A percentile compares a stretch with the other conserved stretches of the same genome.
Conservation (phyloP, 2,888 invertebrate genomes). For the Chloroclysta siterata region DNA sequence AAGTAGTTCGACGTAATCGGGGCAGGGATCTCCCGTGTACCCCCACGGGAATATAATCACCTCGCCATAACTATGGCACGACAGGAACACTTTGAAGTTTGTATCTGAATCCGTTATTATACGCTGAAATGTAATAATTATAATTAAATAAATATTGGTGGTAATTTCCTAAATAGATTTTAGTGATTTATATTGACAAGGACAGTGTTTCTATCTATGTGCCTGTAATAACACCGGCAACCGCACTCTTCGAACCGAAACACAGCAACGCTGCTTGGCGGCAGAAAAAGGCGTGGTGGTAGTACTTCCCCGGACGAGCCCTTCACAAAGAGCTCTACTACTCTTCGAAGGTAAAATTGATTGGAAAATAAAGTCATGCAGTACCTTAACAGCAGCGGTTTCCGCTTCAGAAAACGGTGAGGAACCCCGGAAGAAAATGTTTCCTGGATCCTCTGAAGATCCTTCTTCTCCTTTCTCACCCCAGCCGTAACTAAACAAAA, state of each 20-base stretch:
- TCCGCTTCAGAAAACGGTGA: slow-evolving; percentile 95
- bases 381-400: slow-evolving; percentile 86
- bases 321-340: too few species aligned
- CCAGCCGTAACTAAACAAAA: slow-evolving; percentile 88
- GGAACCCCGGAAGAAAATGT: slow-evolving; percentile 92
- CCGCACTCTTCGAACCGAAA: too few species aligned
- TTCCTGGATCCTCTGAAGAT: slow-evolving; percentile 92
- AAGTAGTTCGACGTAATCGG: slow-evolving; percentile 71
- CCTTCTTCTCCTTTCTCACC: slow-evolving; percentile 94
- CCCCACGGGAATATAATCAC: slow-evolving; percentile 80
- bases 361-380: too few species aligned
- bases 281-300: too few species aligned
- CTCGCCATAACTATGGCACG: slow-evolving; percentile 78
- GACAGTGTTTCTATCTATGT: too few species aligned
- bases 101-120: slow-evolving; percentile 51
- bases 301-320: too few species aligned
- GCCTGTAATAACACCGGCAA: too few species aligned
- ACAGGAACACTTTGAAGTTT: slow-evolving; percentile 73
- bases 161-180: too few species aligned
- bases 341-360: too few species aligned
- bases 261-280: too few species aligned
- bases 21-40: slow-evolving; percentile 70
- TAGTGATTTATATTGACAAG: too few species aligned
- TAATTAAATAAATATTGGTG: too few species aligned
- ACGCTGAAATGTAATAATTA: slow-evolving; percentile 50